Conservation (phyloP, 2,888 invertebrate genomes). For the Meandrusa payeni region DNA sequence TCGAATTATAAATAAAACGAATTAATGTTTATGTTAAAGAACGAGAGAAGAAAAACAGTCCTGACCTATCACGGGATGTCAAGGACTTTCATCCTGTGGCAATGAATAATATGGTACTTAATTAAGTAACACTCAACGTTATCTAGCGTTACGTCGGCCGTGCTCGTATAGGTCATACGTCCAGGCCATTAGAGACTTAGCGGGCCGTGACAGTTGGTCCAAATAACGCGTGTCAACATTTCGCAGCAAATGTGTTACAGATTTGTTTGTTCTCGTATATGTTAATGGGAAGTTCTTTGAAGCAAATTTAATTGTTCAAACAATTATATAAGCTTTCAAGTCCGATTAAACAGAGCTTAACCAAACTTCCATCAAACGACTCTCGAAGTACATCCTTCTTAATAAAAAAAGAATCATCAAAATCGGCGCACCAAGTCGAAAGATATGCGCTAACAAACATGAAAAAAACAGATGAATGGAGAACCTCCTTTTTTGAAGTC, state of each 20-base stretch:
- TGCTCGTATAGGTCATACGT: conserved; percentile 14
- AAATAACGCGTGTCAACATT: conserved; percentile 19
- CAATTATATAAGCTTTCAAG: too few relatives aligned
- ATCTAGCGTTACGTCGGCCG: conserved; percentile 18
- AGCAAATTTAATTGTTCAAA: neutral
- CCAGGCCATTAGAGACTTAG: conserved; percentile 15
- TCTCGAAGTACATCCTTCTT: too few relatives aligned
- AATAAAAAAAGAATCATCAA: too few relatives aligned
- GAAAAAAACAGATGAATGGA: too few relatives aligned
- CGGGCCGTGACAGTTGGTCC: conserved; percentile 9
- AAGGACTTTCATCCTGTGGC: conserved; percentile 8
- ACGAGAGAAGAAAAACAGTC: conserved; percentile 4
- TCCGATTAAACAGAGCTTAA: too few relatives aligned
- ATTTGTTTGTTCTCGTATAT: neutral
- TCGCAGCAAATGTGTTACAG: conserved; percentile 1
- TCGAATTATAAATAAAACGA: too few relatives aligned
- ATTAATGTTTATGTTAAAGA: too few relatives aligned
- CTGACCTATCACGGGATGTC: neutral
- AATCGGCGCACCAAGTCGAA: too few relatives aligned
- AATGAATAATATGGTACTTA: conserved; percentile 14
- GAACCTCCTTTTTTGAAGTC: too few relatives aligned
- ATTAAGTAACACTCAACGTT: conserved; percentile 17
- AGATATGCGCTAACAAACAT: too few relatives aligned
- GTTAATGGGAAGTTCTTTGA: neutral
- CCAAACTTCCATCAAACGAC: too few relatives aligned